Evolutionary conservation across 2,888 invertebrate genomes (phyloP).

Genomic region (Caenorhabditis afra): DNA sequence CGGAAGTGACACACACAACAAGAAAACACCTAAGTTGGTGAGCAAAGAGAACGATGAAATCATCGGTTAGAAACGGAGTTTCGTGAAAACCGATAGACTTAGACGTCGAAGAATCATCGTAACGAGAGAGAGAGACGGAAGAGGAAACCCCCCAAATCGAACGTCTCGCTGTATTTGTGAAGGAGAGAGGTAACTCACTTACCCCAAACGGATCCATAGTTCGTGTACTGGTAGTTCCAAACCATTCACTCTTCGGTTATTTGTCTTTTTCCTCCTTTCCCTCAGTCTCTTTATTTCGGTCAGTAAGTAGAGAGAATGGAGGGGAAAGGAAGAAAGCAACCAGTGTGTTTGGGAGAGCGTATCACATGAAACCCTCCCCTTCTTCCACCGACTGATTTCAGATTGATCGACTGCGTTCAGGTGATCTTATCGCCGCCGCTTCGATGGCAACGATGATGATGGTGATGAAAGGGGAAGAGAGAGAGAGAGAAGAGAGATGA

Average conservation of each 20-base stretch:
- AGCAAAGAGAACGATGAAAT: neutral
- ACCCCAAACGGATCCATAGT: slow-evolving; percentile 45
- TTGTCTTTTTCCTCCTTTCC: too few relatives aligned
- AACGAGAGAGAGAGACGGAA: too few relatives aligned
- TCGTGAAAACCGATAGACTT: too few relatives aligned
- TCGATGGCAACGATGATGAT: slow-evolving; percentile 13
- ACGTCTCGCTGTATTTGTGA: slow-evolving; percentile 1
- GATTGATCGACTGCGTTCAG: slow-evolving; percentile 32
- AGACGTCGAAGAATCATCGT: neutral
- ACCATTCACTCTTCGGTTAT: slow-evolving; percentile 17
- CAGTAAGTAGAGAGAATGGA: too few relatives aligned
- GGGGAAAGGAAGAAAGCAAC: neutral
- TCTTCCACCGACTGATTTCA: too few relatives aligned
- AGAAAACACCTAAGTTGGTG: neutral
- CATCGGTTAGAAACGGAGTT: too few relatives aligned
- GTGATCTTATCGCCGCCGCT: slow-evolving; percentile 45
- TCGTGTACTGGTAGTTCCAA: slow-evolving; percentile 38
- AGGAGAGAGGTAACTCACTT: slow-evolving; percentile 3
- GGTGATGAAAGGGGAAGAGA: too few relatives aligned
- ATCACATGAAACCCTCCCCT: slow-evolving; percentile 43
- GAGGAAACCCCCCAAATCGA: too few relatives aligned
- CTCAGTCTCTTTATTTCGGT: too few relatives aligned
- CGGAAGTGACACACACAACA: slow-evolving; percentile 8
- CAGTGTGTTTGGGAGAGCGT: neutral
- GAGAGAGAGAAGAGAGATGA: too few relatives aligned